These are phyloP conservation scores for Acomys russatus DNA, from an alignment of 2,797 vertebrate genomes.

Conservation along the genomic window DNA sequence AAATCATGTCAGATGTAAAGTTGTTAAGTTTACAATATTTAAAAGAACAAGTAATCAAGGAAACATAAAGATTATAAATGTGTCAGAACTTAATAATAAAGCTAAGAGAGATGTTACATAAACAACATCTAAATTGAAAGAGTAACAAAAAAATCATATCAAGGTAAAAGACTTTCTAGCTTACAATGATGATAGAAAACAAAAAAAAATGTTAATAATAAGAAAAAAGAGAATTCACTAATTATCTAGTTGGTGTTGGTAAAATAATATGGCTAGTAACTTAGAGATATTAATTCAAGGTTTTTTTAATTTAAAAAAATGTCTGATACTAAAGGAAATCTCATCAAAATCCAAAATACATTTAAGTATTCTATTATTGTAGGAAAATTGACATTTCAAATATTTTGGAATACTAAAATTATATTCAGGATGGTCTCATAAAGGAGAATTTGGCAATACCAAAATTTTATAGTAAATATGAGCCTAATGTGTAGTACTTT, in stretches of 20 bases:
- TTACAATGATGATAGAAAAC: not conserved
- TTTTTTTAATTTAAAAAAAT: not conserved
- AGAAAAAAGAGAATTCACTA: not conserved
- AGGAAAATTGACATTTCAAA: not conserved
- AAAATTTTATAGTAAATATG: not conserved
- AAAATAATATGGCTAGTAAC: not conserved
- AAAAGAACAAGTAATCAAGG: not conserved
- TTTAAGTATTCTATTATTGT: not conserved
- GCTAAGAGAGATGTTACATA: constrained; percentile 7
- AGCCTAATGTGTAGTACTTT: not conserved
- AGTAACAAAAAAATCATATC: not conserved
- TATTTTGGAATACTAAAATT: not conserved
- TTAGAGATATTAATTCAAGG: not conserved
- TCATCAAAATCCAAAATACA: constrained; percentile 12
- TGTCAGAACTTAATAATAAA: not conserved
- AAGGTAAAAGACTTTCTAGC: not conserved
- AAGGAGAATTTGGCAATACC: not conserved
- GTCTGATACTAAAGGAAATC: not conserved
- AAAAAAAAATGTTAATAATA: not conserved
- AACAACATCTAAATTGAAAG: not conserved
- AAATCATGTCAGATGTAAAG: constrained; percentile 10
- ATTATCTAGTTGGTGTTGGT: not conserved
- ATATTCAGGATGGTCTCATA: not conserved
- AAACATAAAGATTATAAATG: not conserved
- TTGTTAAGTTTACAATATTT: not conserved